These are phyloP conservation scores for Hyperoodon ampullatus DNA, from an alignment of 2,113 vertebrate species.

Conservation along the genomic window DNA sequence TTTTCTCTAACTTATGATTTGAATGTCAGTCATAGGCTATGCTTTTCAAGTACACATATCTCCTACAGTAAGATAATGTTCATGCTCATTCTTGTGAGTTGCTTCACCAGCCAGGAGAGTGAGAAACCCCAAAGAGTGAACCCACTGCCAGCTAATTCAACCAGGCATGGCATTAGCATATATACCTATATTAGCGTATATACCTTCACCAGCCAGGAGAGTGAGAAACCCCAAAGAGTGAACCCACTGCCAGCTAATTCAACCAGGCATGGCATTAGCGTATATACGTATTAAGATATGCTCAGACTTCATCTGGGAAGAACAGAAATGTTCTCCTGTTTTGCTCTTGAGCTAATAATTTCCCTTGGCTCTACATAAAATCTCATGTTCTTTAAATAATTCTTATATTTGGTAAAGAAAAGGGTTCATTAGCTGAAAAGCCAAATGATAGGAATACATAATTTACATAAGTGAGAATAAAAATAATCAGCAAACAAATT, in stretches of 20 bases:
- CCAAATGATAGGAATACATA: neutral
- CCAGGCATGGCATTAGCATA: neutral
- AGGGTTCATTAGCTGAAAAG: conserved; percentile 9
- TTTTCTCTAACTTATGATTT: neutral
- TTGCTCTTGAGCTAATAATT: conserved; percentile 37
- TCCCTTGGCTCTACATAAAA: neutral
- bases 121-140: neutral
- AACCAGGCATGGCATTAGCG: neutral
- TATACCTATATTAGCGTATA: neutral
- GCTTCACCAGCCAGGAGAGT: neutral
- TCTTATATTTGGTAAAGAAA: neutral
- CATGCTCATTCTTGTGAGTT: neutral
- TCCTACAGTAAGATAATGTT: neutral
- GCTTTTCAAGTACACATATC: neutral
- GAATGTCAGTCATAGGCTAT: neutral
- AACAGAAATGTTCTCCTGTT: neutral
- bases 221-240: neutral
- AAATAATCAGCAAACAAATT: conserved; percentile 53
- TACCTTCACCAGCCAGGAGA: neutral
- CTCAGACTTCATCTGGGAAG: neutral
- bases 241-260: neutral
- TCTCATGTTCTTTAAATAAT: neutral
- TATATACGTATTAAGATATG: neutral
- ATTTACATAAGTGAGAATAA: conserved; percentile 14
- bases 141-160: neutral